A percentile compares a stretch with the other conserved stretches of the same genome.
Evolutionary conservation across 2,113 vertebrate genomes (phyloP).

Genomic region (Talpa occidentalis): DNA sequence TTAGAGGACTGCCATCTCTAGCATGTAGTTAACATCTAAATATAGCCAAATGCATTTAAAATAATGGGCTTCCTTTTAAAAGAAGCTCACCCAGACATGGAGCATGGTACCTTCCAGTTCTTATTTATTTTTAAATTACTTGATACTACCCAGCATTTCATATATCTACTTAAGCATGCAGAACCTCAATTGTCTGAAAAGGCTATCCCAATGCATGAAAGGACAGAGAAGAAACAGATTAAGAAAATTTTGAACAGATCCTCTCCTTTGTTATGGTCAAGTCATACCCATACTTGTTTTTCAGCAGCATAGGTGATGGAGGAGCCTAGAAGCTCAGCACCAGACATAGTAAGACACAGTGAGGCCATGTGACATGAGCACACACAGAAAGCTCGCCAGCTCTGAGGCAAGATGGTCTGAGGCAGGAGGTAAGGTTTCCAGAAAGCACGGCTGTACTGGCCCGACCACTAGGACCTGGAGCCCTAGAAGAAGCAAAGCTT

Average conservation of each 20-base stretch:
- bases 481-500: background rate
- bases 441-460: background rate
- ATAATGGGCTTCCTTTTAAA: slow-evolving; percentile 17
- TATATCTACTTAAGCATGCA: background rate
- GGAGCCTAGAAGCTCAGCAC: background rate
- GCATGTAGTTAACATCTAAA: background rate
- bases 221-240: background rate
- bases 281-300: background rate
- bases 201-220: background rate
- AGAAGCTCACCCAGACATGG: background rate
- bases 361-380: background rate
- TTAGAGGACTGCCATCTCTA: background rate
- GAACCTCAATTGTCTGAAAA: background rate
- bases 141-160: background rate
- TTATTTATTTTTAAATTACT: slow-evolving; percentile 27
- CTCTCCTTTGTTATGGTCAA: background rate
- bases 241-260: background rate
- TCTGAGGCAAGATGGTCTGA: background rate
- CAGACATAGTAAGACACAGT: too few relatives aligned
- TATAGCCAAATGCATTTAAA: background rate
- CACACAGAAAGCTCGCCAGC: background rate
- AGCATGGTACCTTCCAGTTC: slow-evolving; percentile 23
- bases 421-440: too few relatives aligned
- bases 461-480: background rate
- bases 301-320: background rate